Evolutionary conservation across 1,140 invertebrate genomes (phyloP).

Genomic region (Armadillidium nasatum): DNA sequence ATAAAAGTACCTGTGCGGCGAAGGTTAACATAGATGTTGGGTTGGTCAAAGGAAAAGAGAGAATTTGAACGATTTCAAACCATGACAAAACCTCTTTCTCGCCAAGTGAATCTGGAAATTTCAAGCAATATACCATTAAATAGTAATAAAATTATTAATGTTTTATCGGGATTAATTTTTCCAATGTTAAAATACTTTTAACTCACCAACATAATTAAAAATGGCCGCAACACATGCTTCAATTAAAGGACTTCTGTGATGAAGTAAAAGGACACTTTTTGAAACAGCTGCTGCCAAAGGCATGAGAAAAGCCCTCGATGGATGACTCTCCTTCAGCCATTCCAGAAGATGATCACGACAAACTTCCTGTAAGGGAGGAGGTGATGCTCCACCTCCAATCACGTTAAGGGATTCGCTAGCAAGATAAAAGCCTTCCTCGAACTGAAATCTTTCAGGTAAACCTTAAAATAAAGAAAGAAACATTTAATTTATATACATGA

Average conservation of each 20-base stretch:
- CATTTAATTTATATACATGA: conserved; percentile 21
- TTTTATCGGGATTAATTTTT: no score
- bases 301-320: conserved; percentile 51
- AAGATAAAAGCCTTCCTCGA: conserved; percentile 54
- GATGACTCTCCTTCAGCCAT: conserved; percentile 53
- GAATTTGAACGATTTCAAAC: conserved; percentile 6
- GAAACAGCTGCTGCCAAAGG: conserved; percentile 52
- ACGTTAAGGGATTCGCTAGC: conserved; percentile 53
- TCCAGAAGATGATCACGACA: conserved; percentile 44
- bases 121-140: conserved; percentile 1
- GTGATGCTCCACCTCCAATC: conserved; percentile 51
- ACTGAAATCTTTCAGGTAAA: conserved; percentile 53
- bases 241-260: conserved; percentile 33
- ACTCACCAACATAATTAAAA: conserved; percentile 26
- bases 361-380: conserved; percentile 42
- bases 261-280: conserved; percentile 49
- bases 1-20: conserved; percentile 28
- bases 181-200: no score
- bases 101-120: conserved; percentile 28
- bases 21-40: conserved; percentile 32
- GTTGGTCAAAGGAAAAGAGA: conserved; percentile 36
- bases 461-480: conserved; percentile 47
- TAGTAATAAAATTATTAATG: no score
- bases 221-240: conserved; percentile 28
- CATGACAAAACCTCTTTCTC: conserved; percentile 32